Base-by-base conservation (phyloP, 2,113 vertebrate species). In the Phyllostomus hastatus region DNA sequence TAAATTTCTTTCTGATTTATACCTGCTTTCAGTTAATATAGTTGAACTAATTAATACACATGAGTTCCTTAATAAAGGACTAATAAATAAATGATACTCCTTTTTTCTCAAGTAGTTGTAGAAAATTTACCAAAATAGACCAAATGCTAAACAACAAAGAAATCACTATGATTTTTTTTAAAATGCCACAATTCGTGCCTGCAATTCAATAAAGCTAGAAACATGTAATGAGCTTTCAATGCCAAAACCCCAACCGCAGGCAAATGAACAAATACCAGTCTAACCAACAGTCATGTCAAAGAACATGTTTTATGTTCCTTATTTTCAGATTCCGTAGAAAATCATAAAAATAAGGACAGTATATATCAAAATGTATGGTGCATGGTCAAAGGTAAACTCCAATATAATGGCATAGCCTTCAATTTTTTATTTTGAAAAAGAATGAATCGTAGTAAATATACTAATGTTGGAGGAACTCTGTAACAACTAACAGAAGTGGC, bases 271-370 rank as follows among this genome's bases (percentile, higher is more conserved):
- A 87, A 38, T 41, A 41, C 16, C 22, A 46, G 92, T 94, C 52
- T 10, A 89, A 54, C 33, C 78, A 90, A 61, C 38, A 95, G 33
- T 4, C 48, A 86, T 1, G 16, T 83, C 20, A 82, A 80, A 85
- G 33, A 57, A 57, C 20, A 59, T 61, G 10, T 66, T 94, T 91
- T 89, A 28, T 59, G 59, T 26, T 64, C 31, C 31, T 64, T 69
- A 57, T 66, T 92, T 95, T 70, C 19, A 84, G 14, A 67, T 90
- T 84, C 66, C 38, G 83, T 90, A 73, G 66, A 73, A 94, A 97
- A 69, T 73, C 41, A 67, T 93, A 88, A 81, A 90, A 96, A 54
- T 66, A 52, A 94, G 22, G 22, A 22, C 3, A 64, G 12, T 75
- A 50, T 5, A 16, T 88, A 69, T 61, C 57, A 96, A 78, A 95